Base-by-base conservation (phyloP, 2,113 vertebrate species). In the Hypomesus transpacificus region DNA sequence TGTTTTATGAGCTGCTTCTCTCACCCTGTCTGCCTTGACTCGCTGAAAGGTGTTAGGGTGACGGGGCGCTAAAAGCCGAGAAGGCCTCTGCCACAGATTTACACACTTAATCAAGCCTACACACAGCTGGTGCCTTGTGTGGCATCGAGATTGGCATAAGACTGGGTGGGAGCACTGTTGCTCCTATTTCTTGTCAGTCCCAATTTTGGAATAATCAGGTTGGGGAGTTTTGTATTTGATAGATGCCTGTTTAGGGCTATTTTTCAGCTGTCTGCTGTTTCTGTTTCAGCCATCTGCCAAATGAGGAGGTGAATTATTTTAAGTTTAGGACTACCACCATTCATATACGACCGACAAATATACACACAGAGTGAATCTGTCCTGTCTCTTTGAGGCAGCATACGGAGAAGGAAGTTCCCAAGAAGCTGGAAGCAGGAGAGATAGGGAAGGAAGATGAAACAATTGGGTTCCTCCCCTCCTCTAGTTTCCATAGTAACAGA, bases 401-500 rank as follows among this genome's bases (percentile, higher is more conserved):
- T 20, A 28, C n/a, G 21, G 69, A 81, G 59, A 81, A 71, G 86
- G 84, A 84, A 82, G 83, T 88, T 91, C 84, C 85, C 85, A 73
- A 82, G 79, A 81, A 88, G 79, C 76, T 87, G 60, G 59, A 77
- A 71, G 80, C 70, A 82, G 75, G 75, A 69, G 69, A 78, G 80
- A 83, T 80, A 62, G 66, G 79, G 68, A 64, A 5, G 70, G 84
- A 21, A 78, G 76, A 84, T 83, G 84, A 86, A 90, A 88, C 63
- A 80, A 91, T 87, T 63, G 26, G 71, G 75, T 79, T 83, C 51
- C 61, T 16, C 70, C 76, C 9, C 31, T 69, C 66, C 71, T 72
- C 74, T 63, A 75, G 89, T 92, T 88, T 77, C 89, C 80, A 92
- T 90, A 84, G 88, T 78, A 87, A 91, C 88, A 2, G 64, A 60